phyloP scores from a whole-genome alignment of 2,113 vertebrate species.

The Malaclemys terrapin region DNA sequence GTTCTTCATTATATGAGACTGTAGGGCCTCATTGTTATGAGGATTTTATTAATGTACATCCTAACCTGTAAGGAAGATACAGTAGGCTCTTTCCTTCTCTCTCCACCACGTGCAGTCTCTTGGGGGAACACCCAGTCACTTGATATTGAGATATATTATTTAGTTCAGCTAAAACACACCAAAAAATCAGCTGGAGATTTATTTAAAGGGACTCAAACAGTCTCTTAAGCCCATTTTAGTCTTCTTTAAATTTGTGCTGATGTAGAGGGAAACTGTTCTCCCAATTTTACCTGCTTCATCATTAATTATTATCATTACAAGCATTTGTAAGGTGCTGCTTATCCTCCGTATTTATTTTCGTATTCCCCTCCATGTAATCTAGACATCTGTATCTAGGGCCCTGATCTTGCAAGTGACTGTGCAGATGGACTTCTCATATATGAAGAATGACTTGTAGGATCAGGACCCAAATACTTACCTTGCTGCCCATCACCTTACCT shows the following conservation, averaged over 20 bases:
- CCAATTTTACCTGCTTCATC: not conserved
- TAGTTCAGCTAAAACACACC: not conserved
- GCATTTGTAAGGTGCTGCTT: not conserved
- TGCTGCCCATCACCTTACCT: not conserved
- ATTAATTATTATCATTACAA: accelerated
- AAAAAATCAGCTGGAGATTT: not conserved
- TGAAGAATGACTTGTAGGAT: not conserved
- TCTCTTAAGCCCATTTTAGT: not conserved
- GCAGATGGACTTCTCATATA: accelerated
- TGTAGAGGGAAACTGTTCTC: not conserved
- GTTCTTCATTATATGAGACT: not conserved
- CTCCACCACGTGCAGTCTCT: not conserved
- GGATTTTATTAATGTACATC: not conserved
- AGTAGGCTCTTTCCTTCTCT: not conserved
- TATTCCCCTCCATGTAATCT: not conserved
- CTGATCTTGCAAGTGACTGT: not conserved
- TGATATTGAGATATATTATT: not conserved
- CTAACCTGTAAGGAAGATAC: not conserved
- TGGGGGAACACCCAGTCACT: not conserved
- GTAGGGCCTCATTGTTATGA: not conserved
- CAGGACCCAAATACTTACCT: not conserved
- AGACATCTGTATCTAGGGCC: not conserved
- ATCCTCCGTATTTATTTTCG: accelerated
- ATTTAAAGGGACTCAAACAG: not conserved
- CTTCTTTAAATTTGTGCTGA: not conserved